phyloP scores from a whole-genome alignment of 2,113 vertebrate genomes.

The Lamprologus lemairii region DNA sequence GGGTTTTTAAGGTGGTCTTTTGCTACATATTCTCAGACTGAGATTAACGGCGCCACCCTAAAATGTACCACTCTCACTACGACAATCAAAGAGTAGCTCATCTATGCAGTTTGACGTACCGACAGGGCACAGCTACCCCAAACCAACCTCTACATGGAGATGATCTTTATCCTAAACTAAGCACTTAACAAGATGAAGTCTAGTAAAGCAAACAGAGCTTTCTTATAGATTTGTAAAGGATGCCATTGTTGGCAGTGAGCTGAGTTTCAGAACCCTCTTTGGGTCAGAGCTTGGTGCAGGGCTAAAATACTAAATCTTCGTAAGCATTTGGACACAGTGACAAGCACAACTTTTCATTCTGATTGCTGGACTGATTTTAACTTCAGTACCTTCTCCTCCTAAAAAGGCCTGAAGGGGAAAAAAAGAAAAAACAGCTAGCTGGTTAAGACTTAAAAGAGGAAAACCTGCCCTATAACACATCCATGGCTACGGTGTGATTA shows the following conservation, averaged over 20 bases:
- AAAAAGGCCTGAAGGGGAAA: not conserved
- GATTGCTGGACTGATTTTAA: not conserved
- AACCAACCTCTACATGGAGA: slow-evolving; percentile 1
- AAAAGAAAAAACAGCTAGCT: not conserved
- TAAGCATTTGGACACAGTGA: not conserved
- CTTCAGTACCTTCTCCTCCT: not conserved
- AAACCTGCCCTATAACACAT: not conserved
- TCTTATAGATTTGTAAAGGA: slow-evolving; percentile 4
- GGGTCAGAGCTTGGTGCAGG: not conserved
- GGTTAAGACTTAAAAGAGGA: not conserved
- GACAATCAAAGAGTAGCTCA: slow-evolving; percentile 6
- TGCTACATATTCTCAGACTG: slow-evolving; percentile 52
- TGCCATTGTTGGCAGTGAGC: not conserved
- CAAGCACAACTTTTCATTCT: not conserved
- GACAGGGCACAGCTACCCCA: slow-evolving; percentile 18
- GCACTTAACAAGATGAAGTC: slow-evolving; percentile 21
- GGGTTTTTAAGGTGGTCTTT: slow-evolving; percentile 25
- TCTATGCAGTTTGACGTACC: slow-evolving; percentile 3
- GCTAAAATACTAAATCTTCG: not conserved
- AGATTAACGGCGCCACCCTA: slow-evolving; percentile 36
- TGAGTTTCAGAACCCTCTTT: not conserved
- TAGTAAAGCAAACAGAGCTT: not conserved
- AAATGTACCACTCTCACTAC: slow-evolving; percentile 20
- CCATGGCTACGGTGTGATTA: not conserved
- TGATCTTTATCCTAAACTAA: slow-evolving; percentile 1